Percentiles rank a stretch among this genome's conserved stretches.
Conservation (phyloP, 2,113 vertebrate genomes). For the Struthidea cinerea region DNA sequence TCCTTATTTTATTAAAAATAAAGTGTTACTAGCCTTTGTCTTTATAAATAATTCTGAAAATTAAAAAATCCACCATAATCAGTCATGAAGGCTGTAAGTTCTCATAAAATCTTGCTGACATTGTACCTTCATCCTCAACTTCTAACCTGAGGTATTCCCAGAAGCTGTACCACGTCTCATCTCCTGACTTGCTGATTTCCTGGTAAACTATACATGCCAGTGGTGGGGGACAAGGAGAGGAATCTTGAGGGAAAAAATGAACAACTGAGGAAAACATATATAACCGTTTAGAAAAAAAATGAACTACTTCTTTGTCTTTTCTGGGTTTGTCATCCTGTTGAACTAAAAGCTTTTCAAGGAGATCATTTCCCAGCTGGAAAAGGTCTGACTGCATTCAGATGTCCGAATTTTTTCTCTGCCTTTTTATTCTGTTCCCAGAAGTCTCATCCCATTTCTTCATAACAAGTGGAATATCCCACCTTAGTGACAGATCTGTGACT, state of each 20-base stretch:
- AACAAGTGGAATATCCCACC: background rate
- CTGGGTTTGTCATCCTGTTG: background rate
- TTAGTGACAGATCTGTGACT: background rate
- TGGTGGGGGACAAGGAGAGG: background rate
- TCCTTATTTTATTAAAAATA: background rate
- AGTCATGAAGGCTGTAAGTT: background rate
- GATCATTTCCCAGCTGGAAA: background rate
- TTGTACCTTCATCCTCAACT: background rate
- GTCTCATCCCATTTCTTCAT: background rate
- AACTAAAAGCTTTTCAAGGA: background rate
- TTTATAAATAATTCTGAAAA: background rate
- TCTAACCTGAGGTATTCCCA: background rate
- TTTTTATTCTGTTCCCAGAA: background rate
- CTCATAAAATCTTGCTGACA: background rate
- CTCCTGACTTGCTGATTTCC: background rate
- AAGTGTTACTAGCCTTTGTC: background rate
- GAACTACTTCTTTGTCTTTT: background rate
- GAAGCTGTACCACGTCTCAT: background rate
- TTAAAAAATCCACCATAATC: background rate
- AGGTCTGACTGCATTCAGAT: background rate
- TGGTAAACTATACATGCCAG: background rate
- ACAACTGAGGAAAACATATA: background rate
- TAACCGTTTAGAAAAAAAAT: background rate
- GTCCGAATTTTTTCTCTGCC: background rate
- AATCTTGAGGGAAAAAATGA: background rate